These are phyloP conservation scores for Nemopilema nomurai DNA, from an alignment of 30 jellyfish, hydroid and myxozoan genomes.

Conservation along the genomic window DNA sequence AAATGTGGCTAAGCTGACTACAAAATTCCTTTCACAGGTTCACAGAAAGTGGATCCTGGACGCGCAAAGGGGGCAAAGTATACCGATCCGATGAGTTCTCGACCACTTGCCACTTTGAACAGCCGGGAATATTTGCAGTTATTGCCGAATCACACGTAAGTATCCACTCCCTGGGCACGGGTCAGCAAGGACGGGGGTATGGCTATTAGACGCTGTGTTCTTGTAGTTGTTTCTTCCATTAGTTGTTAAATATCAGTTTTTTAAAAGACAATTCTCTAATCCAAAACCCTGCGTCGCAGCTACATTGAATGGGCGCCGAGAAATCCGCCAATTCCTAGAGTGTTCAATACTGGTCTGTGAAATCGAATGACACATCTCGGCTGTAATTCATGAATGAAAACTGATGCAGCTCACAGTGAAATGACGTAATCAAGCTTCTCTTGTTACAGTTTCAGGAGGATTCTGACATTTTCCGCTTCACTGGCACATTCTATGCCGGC, in stretches of 20 bases:
- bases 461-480: constrained; percentile 65
- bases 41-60: constrained; percentile 89
- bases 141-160: constrained; percentile 89
- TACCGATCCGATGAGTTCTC: constrained; percentile 51
- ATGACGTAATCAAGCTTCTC: neutral
- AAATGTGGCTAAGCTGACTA: no score
- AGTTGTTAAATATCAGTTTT: no score
- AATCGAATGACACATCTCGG: no score
- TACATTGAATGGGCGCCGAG: no score
- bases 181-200: neutral
- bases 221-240: no score
- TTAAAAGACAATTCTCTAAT: no score
- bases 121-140: constrained; percentile 90
- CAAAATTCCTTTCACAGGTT: constrained; percentile 52
- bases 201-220: no score
- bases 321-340: no score
- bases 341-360: no score
- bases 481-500: constrained; percentile 91
- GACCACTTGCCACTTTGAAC: constrained; percentile 82
- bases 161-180: neutral
- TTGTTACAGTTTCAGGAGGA: constrained; percentile 26
- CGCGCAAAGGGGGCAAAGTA: constrained; percentile 79
- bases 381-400: no score
- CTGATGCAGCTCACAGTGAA: neutral
- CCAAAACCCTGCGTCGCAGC: no score